These are phyloP conservation scores for Halcyon senegalensis DNA, from an alignment of 2,113 vertebrate genomes.

Conservation along the genomic window DNA sequence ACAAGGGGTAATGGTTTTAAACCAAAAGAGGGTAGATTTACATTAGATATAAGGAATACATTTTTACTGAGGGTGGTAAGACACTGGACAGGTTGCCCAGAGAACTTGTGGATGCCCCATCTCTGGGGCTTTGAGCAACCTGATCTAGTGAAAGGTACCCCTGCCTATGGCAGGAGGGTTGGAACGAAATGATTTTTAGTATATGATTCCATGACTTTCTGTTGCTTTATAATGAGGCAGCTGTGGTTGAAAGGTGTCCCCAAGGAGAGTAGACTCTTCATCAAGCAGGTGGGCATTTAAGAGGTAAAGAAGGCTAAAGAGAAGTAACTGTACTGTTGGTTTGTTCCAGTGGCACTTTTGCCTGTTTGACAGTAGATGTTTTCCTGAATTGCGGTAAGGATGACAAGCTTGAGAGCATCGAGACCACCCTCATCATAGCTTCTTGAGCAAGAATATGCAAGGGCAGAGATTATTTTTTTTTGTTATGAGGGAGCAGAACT, in stretches of 20 bases:
- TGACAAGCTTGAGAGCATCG: not conserved
- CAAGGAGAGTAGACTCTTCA: not conserved
- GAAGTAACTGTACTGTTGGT: not conserved
- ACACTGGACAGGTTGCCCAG: too few species aligned
- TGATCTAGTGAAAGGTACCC: not conserved
- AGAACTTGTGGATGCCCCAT: not conserved
- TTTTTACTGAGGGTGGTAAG: not conserved
- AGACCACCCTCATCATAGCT: not conserved
- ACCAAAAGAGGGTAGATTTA: not conserved
- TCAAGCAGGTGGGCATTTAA: not conserved
- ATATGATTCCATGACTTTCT: not conserved
- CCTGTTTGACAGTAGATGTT: not conserved
- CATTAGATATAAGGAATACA: not conserved
- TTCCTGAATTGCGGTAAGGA: not conserved
- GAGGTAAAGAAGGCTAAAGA: not conserved
- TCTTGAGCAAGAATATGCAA: not conserved
- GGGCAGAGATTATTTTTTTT: not conserved
- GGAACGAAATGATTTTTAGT: not conserved
- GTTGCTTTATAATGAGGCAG: not conserved
- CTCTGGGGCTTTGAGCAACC: not conserved
- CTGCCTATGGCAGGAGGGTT: not conserved
- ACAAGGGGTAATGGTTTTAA: not conserved
- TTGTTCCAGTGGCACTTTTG: not conserved
- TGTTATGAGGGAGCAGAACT: not conserved
- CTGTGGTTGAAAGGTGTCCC: rapidly evolving